These are phyloP conservation scores for Rhinichthys klamathensis DNA, from an alignment of 2,113 vertebrate genomes.

Conservation along the genomic window DNA sequence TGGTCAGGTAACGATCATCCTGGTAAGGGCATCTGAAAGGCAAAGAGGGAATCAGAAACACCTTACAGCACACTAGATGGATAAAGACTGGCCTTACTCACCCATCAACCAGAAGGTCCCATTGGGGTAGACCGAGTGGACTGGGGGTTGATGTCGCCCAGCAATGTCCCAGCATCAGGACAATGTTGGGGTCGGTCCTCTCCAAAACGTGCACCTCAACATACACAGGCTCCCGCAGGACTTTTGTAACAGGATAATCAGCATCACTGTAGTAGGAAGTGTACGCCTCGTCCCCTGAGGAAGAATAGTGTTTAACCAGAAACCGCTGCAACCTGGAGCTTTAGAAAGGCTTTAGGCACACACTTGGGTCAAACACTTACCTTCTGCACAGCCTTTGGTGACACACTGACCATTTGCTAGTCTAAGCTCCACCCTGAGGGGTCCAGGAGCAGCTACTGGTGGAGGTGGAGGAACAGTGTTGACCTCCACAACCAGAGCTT, in stretches of 20 bases:
- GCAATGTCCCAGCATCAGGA: constrained; percentile 73
- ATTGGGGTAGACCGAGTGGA: constrained; percentile 65
- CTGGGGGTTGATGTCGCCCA: constrained; percentile 68
- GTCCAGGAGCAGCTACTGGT: constrained; percentile 66
- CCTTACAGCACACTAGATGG: too few relatives aligned
- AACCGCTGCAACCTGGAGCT: too few relatives aligned
- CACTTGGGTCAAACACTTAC: constrained; percentile 15
- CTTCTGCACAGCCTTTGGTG: constrained; percentile 67
- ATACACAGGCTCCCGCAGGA: constrained; percentile 71
- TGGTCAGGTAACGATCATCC: constrained; percentile 66
- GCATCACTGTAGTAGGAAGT: constrained; percentile 58
- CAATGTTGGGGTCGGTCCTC: constrained; percentile 72
- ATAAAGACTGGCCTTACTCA: constrained; percentile 47
- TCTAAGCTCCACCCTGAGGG: constrained; percentile 69
- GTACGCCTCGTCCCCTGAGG: constrained; percentile 36
- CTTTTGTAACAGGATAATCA: constrained; percentile 70
- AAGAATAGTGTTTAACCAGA: background rate
- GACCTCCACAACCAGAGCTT: constrained; percentile 68
- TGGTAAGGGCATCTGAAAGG: constrained; percentile 65
- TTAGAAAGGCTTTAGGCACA: background rate
- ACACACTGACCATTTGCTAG: constrained; percentile 70
- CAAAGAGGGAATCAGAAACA: background rate
- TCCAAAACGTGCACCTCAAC: constrained; percentile 76
- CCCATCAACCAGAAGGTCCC: constrained; percentile 74
- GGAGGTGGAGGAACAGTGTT: constrained; percentile 64